phyloP scores from a whole-genome alignment of 1,140 invertebrate genomes.

The Marisa cornuarietis region DNA sequence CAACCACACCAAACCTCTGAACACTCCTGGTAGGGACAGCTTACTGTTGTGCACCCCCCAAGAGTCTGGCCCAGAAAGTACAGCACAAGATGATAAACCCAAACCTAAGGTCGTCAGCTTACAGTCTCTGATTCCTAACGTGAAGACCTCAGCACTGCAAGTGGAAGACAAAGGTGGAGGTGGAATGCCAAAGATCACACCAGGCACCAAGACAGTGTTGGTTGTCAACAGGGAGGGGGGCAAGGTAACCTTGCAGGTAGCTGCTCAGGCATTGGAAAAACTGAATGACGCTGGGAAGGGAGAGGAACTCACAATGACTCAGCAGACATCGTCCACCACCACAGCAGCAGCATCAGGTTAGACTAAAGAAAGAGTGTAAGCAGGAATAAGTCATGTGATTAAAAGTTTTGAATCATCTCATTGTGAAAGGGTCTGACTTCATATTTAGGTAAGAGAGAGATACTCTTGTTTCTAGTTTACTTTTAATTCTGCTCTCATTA shows the following conservation, averaged over 20 bases:
- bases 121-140: conserved; percentile 41
- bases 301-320: conserved; percentile 21
- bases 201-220: conserved; percentile 51
- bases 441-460: no score
- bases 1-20: conserved; percentile 10
- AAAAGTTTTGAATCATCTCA: neutral
- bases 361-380: neutral
- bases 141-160: conserved; percentile 44
- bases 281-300: conserved; percentile 23
- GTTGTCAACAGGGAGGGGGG: conserved; percentile 57
- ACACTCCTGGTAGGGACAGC: conserved; percentile 11
- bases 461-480: neutral
- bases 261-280: conserved; percentile 42
- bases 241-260: conserved; percentile 55
- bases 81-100: neutral
- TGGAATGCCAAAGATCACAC: conserved; percentile 5
- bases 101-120: conserved; percentile 34
- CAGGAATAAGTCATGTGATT: no score
- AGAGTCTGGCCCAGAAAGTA: neutral
- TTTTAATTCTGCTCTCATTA: neutral
- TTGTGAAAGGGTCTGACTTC: neutral
- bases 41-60: neutral
- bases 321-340: conserved; percentile 30
- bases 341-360: conserved; percentile 26
- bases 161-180: conserved; percentile 33